Base-by-base conservation (phyloP, 2,888 invertebrate genomes). In the Macropis europaea region DNA sequence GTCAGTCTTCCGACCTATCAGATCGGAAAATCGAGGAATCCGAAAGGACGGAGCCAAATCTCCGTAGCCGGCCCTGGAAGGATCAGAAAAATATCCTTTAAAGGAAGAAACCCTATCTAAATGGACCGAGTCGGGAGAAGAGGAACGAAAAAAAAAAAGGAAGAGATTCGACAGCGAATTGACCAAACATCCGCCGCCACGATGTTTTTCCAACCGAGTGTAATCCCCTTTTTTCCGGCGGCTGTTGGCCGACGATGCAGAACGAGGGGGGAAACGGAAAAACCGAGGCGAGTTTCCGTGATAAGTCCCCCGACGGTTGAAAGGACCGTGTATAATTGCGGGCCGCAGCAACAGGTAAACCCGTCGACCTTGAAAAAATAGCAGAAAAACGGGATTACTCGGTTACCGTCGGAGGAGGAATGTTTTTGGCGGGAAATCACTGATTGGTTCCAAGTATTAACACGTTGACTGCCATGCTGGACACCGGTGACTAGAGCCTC, bases 271-370 rank as follows among this genome's bases (percentile, higher is more conserved):
- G 24, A 30, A 40, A 15, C 7, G 50, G 50, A 34, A 9, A 13
- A 30, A 30, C 34, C 28, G 43, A 40, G 30, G 45, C 26, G 32
- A 38, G 40, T 22, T 47, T 30, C 30, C 53, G 40, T 22, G 53
- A 53, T 64, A 52, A 42, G 40, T 60, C 47, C 63, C 57, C 26
- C 15, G 42, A 36, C 50, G 17, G 13, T 28, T 15, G 17, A 30
- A 59, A 53, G 53, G 40, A 53, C 45, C 40, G 24, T 32, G 54
- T 53, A 59, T 64, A 70, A 70, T 70, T 70, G 53, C 52, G 26
- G 15, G 13, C 7, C 11, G 40, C 47, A 53, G 64, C 70, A 70
- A 70, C 70, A 70, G 70, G 70, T 70, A 48, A 36, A 30, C n/a
- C n/a, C 52, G 32, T 64, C 17, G 56, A 2, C 30, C 57, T 59